Conservation (phyloP, 2,888 invertebrate species). For the Cantharis rustica region DNA sequence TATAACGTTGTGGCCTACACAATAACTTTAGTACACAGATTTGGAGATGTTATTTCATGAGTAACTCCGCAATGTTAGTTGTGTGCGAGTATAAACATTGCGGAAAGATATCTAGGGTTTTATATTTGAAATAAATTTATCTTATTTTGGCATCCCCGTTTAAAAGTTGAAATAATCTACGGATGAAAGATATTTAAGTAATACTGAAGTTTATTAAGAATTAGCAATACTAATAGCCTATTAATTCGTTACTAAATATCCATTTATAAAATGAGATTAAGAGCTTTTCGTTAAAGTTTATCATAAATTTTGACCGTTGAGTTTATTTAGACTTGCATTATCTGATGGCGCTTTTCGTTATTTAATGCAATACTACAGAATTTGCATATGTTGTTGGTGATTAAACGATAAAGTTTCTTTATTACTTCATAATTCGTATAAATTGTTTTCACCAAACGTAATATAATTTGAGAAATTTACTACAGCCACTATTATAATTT, state of each 20-base stretch:
- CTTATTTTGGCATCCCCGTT: background rate
- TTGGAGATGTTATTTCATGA: background rate
- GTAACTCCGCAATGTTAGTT: background rate
- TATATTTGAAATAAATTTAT: background rate
- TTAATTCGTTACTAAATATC: constrained; percentile 7
- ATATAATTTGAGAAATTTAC: background rate
- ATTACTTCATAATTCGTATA: constrained; percentile 34
- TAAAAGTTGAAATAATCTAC: background rate
- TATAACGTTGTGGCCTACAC: background rate
- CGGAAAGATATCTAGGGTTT: background rate
- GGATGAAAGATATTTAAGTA: background rate
- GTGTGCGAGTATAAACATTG: background rate
- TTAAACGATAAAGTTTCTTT: constrained; percentile 38
- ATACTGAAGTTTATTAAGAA: background rate
- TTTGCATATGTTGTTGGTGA: constrained; percentile 36
- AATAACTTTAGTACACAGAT: background rate
- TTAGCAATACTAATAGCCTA: constrained; percentile 4
- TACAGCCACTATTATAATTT: background rate
- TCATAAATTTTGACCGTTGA: constrained; percentile 32
- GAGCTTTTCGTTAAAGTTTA: constrained; percentile 22
- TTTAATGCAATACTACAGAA: constrained; percentile 25
- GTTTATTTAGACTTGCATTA: constrained; percentile 26
- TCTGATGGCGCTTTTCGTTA: constrained; percentile 18
- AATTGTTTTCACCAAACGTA: constrained; percentile 28
- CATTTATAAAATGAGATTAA: constrained; percentile 14